Conservation (phyloP, 1,140 invertebrate species). For the Atta colombica region DNA sequence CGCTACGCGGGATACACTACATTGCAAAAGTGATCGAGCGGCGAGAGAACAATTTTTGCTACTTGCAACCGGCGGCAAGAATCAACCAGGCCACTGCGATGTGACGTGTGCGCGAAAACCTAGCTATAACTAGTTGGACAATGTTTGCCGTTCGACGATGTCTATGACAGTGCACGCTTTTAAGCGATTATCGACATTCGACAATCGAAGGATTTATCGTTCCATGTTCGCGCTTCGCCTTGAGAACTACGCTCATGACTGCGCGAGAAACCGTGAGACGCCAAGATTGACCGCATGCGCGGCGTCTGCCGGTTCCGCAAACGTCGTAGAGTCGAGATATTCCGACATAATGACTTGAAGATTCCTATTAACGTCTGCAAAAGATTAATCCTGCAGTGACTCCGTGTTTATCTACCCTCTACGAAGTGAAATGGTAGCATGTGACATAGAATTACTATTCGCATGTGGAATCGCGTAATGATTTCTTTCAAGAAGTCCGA, state of each 20-base stretch:
- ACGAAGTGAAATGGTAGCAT: not conserved
- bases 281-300: conserved; percentile 54
- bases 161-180: conserved; percentile 70
- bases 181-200: conserved; percentile 78
- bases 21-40: conserved; percentile 70
- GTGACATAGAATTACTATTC: conserved; percentile 29
- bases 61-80: conserved; percentile 51
- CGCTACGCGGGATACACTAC: conserved; percentile 27
- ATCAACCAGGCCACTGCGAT: conserved; percentile 68
- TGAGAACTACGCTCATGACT: conserved; percentile 31
- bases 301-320: conserved; percentile 40
- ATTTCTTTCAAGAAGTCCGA: conserved; percentile 26
- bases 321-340: conserved; percentile 43
- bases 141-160: conserved; percentile 73
- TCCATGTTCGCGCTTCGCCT: conserved; percentile 70
- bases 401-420: conserved; percentile 1
- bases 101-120: conserved; percentile 79
- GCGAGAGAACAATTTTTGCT: conserved; percentile 58
- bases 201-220: conserved; percentile 81
- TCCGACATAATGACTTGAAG: conserved; percentile 35
- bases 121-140: conserved; percentile 62
- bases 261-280: conserved; percentile 47
- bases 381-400: conserved; percentile 41
- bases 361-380: conserved; percentile 42
- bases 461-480: conserved; percentile 9